Conservation (phyloP, 1,140 invertebrate species). For the Trypoxylus dichotomus region DNA sequence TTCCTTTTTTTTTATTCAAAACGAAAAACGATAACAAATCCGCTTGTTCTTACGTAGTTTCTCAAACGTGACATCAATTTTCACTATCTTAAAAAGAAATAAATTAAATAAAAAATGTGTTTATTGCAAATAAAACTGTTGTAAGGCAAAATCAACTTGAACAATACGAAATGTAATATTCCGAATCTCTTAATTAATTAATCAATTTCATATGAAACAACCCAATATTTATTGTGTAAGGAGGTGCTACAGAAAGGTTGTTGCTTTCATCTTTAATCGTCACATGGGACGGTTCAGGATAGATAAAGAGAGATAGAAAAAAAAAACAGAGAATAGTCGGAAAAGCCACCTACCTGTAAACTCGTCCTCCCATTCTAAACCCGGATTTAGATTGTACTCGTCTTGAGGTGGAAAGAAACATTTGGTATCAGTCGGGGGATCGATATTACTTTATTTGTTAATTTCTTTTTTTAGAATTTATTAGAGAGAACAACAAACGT, state of each 20-base stretch:
- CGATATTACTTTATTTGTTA: constrained; percentile 26
- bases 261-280: neutral
- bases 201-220: no score
- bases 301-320: constrained; percentile 14
- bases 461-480: neutral
- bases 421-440: constrained; percentile 56
- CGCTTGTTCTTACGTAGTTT: no score
- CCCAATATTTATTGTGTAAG: neutral
- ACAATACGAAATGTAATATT: no score
- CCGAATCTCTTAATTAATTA: no score
- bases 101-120: no score
- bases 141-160: no score
- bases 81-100: no score
- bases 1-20: no score
- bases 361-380: constrained; percentile 99
- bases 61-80: no score
- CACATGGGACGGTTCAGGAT: neutral
- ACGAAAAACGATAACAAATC: no score
- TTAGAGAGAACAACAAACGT: neutral
- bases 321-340: constrained; percentile 36
- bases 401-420: constrained; percentile 76
- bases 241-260: neutral
- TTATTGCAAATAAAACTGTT: no score
- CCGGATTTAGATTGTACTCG: constrained; percentile 98
- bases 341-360: constrained; percentile 92